phyloP scores from a whole-genome alignment of 2,888 invertebrate genomes.

The Scaptodrosophila latifasciaeformis region DNA sequence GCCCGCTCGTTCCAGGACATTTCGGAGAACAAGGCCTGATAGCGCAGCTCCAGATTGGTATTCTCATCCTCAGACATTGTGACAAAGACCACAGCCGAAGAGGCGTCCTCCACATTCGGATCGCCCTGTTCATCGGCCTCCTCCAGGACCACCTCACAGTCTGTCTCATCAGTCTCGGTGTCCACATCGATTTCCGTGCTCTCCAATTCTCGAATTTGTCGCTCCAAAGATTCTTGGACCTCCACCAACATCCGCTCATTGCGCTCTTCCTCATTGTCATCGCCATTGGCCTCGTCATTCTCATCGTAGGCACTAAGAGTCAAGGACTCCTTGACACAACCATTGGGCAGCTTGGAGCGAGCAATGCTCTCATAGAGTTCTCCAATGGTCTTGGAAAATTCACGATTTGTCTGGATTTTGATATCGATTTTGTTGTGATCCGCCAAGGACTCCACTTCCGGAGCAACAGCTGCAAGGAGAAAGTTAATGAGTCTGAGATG shows the following conservation, averaged over 20 bases:
- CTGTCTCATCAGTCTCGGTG: slow-evolving; percentile 87
- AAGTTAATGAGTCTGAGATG: slow-evolving; percentile 3
- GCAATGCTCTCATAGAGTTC: slow-evolving; percentile 73
- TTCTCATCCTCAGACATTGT: slow-evolving; percentile 72
- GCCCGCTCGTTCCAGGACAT: slow-evolving; percentile 92
- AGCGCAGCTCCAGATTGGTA: slow-evolving; percentile 80
- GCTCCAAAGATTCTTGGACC: slow-evolving; percentile 84
- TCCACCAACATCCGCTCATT: slow-evolving; percentile 82
- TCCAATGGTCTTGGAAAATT: slow-evolving; percentile 74
- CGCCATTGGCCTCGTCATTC: slow-evolving; percentile 75
- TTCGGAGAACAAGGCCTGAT: slow-evolving; percentile 82
- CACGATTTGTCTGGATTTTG: slow-evolving; percentile 74
- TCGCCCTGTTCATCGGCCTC: slow-evolving; percentile 62
- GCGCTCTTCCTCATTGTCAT: slow-evolving; percentile 81
- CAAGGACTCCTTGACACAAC: slow-evolving; percentile 33
- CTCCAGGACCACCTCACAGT: slow-evolving; percentile 72
- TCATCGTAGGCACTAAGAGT: slow-evolving; percentile 76
- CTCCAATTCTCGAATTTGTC: slow-evolving; percentile 85
- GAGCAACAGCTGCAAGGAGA: slow-evolving; percentile 27
- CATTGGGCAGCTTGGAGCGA: slow-evolving; percentile 46
- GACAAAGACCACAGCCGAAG: slow-evolving; percentile 68
- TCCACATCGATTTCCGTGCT: slow-evolving; percentile 85
- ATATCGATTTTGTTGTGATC: slow-evolving; percentile 74
- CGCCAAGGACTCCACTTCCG: slow-evolving; percentile 21
- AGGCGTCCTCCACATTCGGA: slow-evolving; percentile 53